Base-by-base conservation (phyloP, 2,888 invertebrate genomes). In the Neoscelio sp. region DNA sequence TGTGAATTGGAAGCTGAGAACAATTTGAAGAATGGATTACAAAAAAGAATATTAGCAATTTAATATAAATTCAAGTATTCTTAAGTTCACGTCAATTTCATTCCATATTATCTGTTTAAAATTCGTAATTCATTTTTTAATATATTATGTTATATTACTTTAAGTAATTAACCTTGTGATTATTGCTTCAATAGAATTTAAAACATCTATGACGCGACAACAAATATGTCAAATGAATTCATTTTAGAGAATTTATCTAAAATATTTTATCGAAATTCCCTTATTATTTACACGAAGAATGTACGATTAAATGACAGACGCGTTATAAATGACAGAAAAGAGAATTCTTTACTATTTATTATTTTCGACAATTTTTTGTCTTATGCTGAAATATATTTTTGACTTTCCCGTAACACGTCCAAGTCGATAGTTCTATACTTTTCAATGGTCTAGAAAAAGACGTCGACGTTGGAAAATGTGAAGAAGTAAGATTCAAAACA, bases 391-490 rank as follows among this genome's bases (percentile, higher is more conserved):
- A 48, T 48, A 30, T 44, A 60, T 13, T 8, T 44, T 33, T 33
- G 44, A 33, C 20, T 13, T 20, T 35, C 20, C 15, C n/a, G n/a
- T n/a, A 38, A 38, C 54, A 8, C 56, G 26, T 17, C 12, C 56
- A 28, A 28, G 23, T 20, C 26, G 60, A 33, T 60, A 13, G 8
- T n/a, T n/a, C n/a, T n/a, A n/a, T n/a, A n/a, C 46, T 30, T 7
- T 46, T 62, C 20, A 15, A 48, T 42, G 23, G 7, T 20, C 18
- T 35, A 48, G 8, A 64, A 28, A 40, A 18, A 52, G 52, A 67
- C 30, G 44, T 54, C 67, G 67, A 54, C 54, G 54, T 54, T 44
- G 67, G 54, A 44, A 65, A 52, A 54, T 38, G 54, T 44, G 44
- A 30, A 23, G 13, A n/a, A 23, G 33, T 23, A 54, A 67, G 42